Base-by-base conservation (phyloP, 2,113 vertebrate species). In the Cariama cristata region DNA sequence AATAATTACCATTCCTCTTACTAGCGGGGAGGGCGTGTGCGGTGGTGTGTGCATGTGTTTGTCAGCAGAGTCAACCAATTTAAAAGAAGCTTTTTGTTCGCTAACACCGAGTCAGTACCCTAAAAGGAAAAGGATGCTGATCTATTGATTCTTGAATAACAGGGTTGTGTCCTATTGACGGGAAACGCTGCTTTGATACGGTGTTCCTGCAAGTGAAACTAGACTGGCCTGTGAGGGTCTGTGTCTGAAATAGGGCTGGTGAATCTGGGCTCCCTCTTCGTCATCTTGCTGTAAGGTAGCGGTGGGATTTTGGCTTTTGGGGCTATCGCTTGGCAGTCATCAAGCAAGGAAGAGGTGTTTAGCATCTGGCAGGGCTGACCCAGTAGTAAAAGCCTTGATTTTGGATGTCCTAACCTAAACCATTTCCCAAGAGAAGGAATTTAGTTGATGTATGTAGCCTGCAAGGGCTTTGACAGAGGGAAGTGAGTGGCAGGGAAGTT, bases 1-100 rank as follows among this genome's bases (percentile, higher is more conserved):
- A 98, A 98, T 95, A 93, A 97, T 98, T 97, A 97, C 91, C 76
- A 72, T 97, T 96, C 77, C 85, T 97, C 72, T 93, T 95, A 88
- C 86, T 95, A 60, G 68, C n/a, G 9, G 63, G 68, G 58, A 77
- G 45, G 5, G 18, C 4, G 62, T 27, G 27, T 24, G 79, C 38
- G 72, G 52, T 66, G 73, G 93, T 81, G 81, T 59, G 24, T 59
- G 85, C 40, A 35, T 68, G 27, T 92, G 96, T 98, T 97, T 94
- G 87, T 97, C 93, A 91, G 96, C 75, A 90, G 95, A 92, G 47
- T 40, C 0, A 1, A 79, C 2, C 26, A 62, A 35, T 59, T 92
- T 80, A 73, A 91, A 64, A 42, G 74, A 86, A 77, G n/a, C n/a
- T 15, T 90, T 73, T 64, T 1, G 0, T 66, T 77, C 59, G 38